These are phyloP conservation scores for Synergus laeviventris DNA, from an alignment of 2,888 invertebrate species.

Conservation along the genomic window DNA sequence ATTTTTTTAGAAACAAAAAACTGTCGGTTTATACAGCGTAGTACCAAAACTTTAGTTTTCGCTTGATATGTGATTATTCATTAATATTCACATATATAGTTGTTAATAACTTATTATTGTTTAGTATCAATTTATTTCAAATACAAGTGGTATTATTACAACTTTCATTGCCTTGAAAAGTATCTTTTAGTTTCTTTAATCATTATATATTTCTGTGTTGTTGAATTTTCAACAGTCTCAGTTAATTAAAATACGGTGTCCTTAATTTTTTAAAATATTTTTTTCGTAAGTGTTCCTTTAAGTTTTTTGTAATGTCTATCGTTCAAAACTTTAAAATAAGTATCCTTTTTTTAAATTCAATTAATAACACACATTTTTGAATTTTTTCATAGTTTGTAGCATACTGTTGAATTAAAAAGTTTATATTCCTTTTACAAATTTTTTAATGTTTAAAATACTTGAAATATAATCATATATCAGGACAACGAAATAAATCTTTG, in stretches of 20 bases:
- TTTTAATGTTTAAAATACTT: too few species aligned
- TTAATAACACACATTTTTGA: background rate
- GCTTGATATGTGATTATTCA: conserved; percentile 24
- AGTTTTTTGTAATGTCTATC: background rate
- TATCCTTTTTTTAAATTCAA: background rate
- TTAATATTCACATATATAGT: conserved; percentile 23
- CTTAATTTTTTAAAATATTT: conserved; percentile 39
- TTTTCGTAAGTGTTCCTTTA: conserved; percentile 5
- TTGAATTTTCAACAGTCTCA: conserved; percentile 5
- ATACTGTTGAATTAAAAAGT: background rate
- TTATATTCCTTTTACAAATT: background rate
- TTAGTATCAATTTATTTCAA: conserved; percentile 19
- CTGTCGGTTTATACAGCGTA: conserved; percentile 24
- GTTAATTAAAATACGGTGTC: conserved; percentile 33
- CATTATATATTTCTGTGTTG: conserved; percentile 8
- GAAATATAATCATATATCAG: background rate
- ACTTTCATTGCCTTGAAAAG: conserved; percentile 4
- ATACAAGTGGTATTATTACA: conserved; percentile 28
- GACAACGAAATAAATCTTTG: background rate
- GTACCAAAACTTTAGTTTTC: conserved; percentile 35
- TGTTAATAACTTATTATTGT: conserved; percentile 36
- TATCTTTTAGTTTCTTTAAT: conserved; percentile 17
- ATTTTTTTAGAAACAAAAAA: conserved; percentile 6
- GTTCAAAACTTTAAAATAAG: background rate
- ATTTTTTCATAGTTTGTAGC: background rate